These are phyloP conservation scores for Hesperia comma DNA, from an alignment of 2,888 invertebrate species.

Conservation along the genomic window DNA sequence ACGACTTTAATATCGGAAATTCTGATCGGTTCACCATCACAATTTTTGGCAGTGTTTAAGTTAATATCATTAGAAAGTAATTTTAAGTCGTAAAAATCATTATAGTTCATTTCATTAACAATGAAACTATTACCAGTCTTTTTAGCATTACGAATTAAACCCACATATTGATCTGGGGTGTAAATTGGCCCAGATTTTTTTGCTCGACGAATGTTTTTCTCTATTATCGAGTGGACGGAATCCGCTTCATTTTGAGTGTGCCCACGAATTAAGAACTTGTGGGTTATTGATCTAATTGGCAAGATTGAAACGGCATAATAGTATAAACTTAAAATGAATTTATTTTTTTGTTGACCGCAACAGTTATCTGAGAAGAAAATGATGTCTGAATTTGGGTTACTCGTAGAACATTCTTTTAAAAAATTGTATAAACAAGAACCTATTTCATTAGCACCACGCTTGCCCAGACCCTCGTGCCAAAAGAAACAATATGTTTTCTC, in stretches of 20 bases:
- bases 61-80: conserved; percentile 38
- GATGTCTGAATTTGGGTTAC: conserved; percentile 31
- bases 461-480: conserved; percentile 38
- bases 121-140: conserved; percentile 41
- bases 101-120: conserved; percentile 40
- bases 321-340: conserved; percentile 30
- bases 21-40: conserved; percentile 36
- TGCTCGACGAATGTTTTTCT: conserved; percentile 41
- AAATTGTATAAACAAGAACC: conserved; percentile 45
- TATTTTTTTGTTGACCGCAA: conserved; percentile 36
- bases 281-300: conserved; percentile 38
- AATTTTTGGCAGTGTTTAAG: conserved; percentile 36
- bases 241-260: conserved; percentile 40
- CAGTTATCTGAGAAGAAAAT: conserved; percentile 35
- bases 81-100: conserved; percentile 41
- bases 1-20: conserved; percentile 39
- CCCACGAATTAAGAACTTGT: conserved; percentile 40
- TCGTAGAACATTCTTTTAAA: conserved; percentile 24
- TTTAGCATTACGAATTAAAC: conserved; percentile 40
- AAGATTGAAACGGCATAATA: conserved; percentile 34
- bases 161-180: conserved; percentile 43
- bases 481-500: conserved; percentile 42
- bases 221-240: conserved; percentile 41
- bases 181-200: conserved; percentile 46
- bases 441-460: conserved; percentile 46